Evolutionary conservation across 2,888 invertebrate species (phyloP).

Genomic region (Tipula lateralis): DNA sequence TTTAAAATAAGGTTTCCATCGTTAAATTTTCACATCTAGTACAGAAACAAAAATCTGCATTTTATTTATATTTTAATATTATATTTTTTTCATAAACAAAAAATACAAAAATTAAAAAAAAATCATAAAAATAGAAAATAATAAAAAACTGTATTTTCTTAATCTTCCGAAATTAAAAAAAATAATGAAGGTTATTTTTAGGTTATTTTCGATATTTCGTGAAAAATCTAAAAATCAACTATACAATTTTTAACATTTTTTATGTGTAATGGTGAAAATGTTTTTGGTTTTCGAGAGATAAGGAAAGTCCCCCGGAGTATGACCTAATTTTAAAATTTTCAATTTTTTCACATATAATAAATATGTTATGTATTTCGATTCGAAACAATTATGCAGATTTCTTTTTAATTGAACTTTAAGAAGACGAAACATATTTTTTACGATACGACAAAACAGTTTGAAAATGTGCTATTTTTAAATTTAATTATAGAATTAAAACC

Average conservation of each 20-base stretch:
- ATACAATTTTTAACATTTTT: background rate
- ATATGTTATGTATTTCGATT: conserved; percentile 39
- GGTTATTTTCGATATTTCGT: conserved; percentile 28
- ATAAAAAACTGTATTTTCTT: background rate
- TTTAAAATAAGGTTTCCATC: background rate
- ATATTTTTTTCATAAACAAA: background rate
- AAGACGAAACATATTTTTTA: conserved; percentile 12
- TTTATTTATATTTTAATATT: background rate
- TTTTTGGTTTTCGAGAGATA: conserved; percentile 26
- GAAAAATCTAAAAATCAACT: conserved; percentile 24
- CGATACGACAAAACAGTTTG: conserved; percentile 27
- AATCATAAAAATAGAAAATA: background rate
- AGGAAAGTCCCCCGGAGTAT: conserved; percentile 28
- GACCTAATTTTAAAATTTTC: background rate
- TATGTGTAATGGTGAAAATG: background rate
- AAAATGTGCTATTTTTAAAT: background rate
- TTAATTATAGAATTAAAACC: background rate
- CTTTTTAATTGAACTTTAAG: background rate
- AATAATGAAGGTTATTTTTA: conserved; percentile 28
- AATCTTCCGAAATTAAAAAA: conserved; percentile 16
- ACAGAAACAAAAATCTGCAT: conserved; percentile 27
- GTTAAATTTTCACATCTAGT: conserved; percentile 2
- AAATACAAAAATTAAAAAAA: background rate
- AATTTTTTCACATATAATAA: background rate
- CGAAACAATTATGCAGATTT: conserved; percentile 15